phyloP scores from a whole-genome alignment of 1,140 invertebrate genomes.

The Drosophila parabipectinata region DNA sequence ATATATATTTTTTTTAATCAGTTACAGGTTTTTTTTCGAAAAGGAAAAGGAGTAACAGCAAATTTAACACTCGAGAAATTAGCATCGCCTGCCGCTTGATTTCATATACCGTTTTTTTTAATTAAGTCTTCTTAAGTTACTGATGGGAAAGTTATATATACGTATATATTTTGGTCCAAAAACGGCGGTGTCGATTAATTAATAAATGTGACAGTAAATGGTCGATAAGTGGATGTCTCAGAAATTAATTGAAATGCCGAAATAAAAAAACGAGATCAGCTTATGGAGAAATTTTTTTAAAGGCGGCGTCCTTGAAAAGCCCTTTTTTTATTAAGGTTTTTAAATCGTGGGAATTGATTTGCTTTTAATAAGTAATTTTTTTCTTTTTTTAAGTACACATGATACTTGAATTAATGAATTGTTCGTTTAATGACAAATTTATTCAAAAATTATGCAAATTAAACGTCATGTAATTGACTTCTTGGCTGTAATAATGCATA shows the following conservation, averaged over 20 bases:
- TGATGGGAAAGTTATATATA: slow-evolving; percentile 56
- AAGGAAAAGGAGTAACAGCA: slow-evolving; percentile 57
- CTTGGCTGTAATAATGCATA: background rate
- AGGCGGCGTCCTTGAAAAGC: slow-evolving; percentile 20
- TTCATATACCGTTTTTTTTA: slow-evolving; percentile 53
- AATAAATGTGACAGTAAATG: slow-evolving; percentile 81
- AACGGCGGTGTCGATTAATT: slow-evolving; percentile 55
- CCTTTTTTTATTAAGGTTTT: background rate
- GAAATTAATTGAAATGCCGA: slow-evolving; percentile 37
- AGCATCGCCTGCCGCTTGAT: slow-evolving; percentile 35
- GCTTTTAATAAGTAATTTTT: background rate
- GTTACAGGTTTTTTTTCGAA: slow-evolving; percentile 31
- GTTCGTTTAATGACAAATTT: background rate
- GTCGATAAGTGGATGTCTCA: slow-evolving; percentile 63
- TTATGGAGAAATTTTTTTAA: background rate
- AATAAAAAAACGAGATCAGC: background rate
- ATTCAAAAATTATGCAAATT: slow-evolving; percentile 1
- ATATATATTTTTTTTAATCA: slow-evolving; percentile 20
- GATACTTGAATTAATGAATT: slow-evolving; percentile 1
- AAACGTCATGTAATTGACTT: background rate
- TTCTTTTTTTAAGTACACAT: background rate
- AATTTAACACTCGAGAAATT: slow-evolving; percentile 76
- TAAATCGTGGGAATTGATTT: slow-evolving; percentile 23
- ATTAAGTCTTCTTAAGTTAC: slow-evolving; percentile 78
- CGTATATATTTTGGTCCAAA: slow-evolving; percentile 21